A percentile compares a stretch with the other conserved stretches of the same genome.
Conservation (phyloP, 1,140 invertebrate species). For the Druon quercuslanigerum region DNA sequence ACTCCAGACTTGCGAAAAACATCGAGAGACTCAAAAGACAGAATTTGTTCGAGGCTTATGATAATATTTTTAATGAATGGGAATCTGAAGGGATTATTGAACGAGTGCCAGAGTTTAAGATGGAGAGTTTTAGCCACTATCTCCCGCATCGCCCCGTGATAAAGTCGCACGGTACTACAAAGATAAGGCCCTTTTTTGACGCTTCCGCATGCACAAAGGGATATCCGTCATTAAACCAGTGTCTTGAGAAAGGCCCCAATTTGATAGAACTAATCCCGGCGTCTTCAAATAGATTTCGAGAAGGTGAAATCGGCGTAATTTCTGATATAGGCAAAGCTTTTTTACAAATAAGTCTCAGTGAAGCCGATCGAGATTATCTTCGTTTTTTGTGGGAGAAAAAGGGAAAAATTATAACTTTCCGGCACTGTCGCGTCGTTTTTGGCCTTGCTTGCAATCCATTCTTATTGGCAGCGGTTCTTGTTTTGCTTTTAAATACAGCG, state of each 20-base stretch:
- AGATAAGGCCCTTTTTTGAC: too few relatives aligned
- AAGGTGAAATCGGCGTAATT: constrained; percentile 59
- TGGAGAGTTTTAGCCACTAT: not conserved
- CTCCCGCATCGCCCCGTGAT: constrained; percentile 42
- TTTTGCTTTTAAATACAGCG: constrained; percentile 1
- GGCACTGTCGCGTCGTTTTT: constrained; percentile 58
- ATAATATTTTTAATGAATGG: constrained; percentile 38
- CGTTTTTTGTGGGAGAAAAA: constrained; percentile 61
- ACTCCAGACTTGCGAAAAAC: not conserved
- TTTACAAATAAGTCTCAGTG: constrained; percentile 60
- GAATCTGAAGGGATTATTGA: constrained; percentile 49
- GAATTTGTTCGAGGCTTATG: not conserved
- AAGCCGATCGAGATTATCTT: constrained; percentile 58
- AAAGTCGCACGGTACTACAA: too few relatives aligned
- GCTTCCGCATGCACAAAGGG: too few relatives aligned
- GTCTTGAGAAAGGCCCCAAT: constrained; percentile 55
- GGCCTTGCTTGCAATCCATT: constrained; percentile 56
- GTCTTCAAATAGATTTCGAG: constrained; percentile 62
- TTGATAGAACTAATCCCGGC: constrained; percentile 65
- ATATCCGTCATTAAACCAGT: too few relatives aligned
- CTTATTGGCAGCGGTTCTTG: constrained; percentile 48
- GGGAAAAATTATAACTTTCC: constrained; percentile 44
- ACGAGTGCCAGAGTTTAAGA: constrained; percentile 33
- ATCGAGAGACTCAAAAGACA: constrained; percentile 26
- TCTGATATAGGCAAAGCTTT: constrained; percentile 69